Conservation (phyloP, 2,888 invertebrate species). For the Sinelater perroti region DNA sequence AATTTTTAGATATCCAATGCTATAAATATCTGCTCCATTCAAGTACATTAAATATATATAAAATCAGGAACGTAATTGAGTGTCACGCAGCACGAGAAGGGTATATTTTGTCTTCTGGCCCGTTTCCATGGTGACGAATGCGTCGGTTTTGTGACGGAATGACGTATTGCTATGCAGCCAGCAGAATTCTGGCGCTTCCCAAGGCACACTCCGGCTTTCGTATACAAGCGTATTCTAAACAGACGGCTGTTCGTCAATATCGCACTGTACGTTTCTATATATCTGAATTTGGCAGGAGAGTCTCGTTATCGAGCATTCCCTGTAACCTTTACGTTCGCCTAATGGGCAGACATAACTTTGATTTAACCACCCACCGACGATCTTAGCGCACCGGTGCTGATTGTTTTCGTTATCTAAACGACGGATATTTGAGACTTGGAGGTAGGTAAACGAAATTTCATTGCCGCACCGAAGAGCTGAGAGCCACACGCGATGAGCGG, state of each 20-base stretch:
- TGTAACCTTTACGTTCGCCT: conserved; percentile 1
- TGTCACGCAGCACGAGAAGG: conserved; percentile 21
- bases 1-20: too few species aligned
- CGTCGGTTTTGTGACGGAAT: conserved; percentile 30
- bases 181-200: conserved; percentile 21
- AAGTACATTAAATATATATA: conserved; percentile 15
- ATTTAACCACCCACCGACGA: background rate
- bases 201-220: conserved; percentile 20
- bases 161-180: conserved; percentile 25
- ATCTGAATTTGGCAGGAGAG: conserved; percentile 1
- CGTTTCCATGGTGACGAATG: conserved; percentile 28
- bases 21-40: too few species aligned
- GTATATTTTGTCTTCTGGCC: conserved; percentile 24
- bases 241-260: conserved; percentile 18
- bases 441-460: background rate
- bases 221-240: conserved; percentile 19
- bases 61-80: conserved; percentile 22
- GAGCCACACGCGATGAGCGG: background rate
- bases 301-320: conserved; percentile 5
- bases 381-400: background rate
- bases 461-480: background rate
- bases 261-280: background rate
- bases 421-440: background rate
- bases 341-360: background rate
- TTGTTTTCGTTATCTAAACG: background rate